A percentile compares a stretch with the other conserved stretches of the same genome.
These are phyloP conservation scores for Thamnophis sirtalis DNA, from an alignment of 2,113 vertebrate genomes.

Conservation along the genomic window DNA sequence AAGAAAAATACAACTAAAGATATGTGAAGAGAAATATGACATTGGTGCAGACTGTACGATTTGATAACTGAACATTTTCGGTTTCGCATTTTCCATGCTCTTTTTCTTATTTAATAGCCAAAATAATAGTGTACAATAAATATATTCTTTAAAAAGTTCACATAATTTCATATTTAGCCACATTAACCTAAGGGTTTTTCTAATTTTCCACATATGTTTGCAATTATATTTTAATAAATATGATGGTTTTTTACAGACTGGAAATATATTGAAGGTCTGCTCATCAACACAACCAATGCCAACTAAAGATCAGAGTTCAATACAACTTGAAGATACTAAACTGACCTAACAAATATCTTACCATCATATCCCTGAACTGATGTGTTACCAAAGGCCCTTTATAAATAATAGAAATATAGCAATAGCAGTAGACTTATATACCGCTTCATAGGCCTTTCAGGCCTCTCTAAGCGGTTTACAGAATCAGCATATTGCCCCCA, in stretches of 20 bases:
- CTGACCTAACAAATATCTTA: not conserved
- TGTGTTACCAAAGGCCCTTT: not conserved
- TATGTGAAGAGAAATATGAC: not conserved
- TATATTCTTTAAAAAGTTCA: not conserved
- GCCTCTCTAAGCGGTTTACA: too few relatives aligned
- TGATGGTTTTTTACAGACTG: not conserved
- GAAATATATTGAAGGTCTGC: not conserved
- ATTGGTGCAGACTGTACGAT: not conserved
- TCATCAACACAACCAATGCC: not conserved
- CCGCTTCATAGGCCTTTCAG: too few relatives aligned
- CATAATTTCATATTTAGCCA: not conserved
- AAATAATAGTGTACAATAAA: not conserved
- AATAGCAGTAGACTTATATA: too few relatives aligned
- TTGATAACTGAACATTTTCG: not conserved
- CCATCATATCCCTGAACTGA: not conserved
- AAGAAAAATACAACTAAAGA: not conserved
- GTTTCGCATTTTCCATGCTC: not conserved
- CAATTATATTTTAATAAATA: constrained; percentile 4
- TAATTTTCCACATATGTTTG: not conserved
- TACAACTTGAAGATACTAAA: not conserved
- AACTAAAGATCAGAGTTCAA: not conserved
- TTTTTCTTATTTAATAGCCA: not conserved
- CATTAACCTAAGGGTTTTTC: not conserved
- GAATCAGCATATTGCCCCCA: too few relatives aligned
- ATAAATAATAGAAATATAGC: too few relatives aligned